These are phyloP conservation scores for Augochlorella aurata DNA, from an alignment of 2,888 invertebrate species.

Conservation along the genomic window DNA sequence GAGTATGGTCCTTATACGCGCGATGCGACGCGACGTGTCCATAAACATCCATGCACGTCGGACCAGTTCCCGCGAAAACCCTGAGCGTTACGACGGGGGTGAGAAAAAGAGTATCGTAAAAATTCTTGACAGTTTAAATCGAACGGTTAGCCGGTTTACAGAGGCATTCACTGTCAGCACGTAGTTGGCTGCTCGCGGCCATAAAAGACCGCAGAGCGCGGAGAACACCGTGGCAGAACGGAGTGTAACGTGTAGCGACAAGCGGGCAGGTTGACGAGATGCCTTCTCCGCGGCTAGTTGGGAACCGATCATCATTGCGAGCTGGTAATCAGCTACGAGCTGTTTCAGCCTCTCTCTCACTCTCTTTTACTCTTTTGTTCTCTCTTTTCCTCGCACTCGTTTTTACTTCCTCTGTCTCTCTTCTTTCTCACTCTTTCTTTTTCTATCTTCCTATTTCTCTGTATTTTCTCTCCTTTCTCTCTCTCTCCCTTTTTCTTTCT, in stretches of 20 bases:
- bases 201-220: constrained; percentile 56
- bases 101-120: constrained; percentile 59
- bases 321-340: constrained; percentile 73
- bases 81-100: constrained; percentile 5
- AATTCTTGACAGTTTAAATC: constrained; percentile 44
- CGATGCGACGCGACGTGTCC: not conserved
- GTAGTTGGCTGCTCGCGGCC: constrained; percentile 52
- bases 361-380: not conserved
- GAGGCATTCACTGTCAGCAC: constrained; percentile 64
- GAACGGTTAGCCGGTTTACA: constrained; percentile 61
- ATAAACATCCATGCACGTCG: not conserved
- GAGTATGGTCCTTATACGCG: not conserved
- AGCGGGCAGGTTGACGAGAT: constrained; percentile 63
- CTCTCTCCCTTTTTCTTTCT: constrained; percentile 17
- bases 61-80: not conserved
- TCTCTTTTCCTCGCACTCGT: too few species aligned
- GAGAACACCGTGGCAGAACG: constrained; percentile 14
- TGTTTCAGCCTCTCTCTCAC: constrained; percentile 32
- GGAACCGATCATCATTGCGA: constrained; percentile 70
- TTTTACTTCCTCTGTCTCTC: too few species aligned
- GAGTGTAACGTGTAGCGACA: constrained; percentile 58
- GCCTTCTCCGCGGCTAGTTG: constrained; percentile 44
- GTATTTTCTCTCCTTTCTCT: constrained; percentile 32
- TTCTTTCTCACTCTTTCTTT: not conserved
- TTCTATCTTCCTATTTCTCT: constrained; percentile 16